A percentile compares a stretch with the other conserved stretches of the same genome.
Conservation (phyloP, 2,113 vertebrate species). For the Calidris pygmaea region DNA sequence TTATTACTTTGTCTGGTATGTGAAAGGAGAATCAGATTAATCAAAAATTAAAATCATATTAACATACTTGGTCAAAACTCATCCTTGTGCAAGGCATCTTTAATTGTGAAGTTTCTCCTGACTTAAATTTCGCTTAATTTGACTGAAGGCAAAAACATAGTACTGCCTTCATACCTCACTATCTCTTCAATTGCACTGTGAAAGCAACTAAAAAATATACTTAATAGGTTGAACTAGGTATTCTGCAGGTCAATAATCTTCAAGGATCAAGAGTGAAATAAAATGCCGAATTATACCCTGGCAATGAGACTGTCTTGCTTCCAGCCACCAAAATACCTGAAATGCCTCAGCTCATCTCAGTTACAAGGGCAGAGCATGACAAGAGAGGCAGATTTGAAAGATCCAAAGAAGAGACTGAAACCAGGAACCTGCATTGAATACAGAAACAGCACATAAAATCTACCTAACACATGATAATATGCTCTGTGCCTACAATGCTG, state of each 20-base stretch:
- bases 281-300: conserved; percentile 38
- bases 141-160: not conserved
- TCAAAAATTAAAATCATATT: not conserved
- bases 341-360: conserved; percentile 1
- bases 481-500: not conserved
- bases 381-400: not conserved
- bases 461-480: not conserved
- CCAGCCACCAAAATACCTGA: not conserved
- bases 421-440: not conserved
- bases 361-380: conserved; percentile 37
- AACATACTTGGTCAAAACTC: not conserved
- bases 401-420: conserved; percentile 13
- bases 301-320: not conserved
- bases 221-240: not conserved
- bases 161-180: not conserved
- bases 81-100: not conserved
- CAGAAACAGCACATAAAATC: not conserved
- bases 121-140: not conserved
- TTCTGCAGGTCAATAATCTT: conserved; percentile 4
- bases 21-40: not conserved
- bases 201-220: not conserved
- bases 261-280: not conserved
- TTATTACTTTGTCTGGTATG: not conserved
- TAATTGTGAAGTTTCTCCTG: not conserved
- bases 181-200: not conserved